Evolutionary conservation across 2,888 invertebrate species (phyloP), one percentile per base, ranked within the genome.

Genomic region (Aleiodes testaceus): DNA sequence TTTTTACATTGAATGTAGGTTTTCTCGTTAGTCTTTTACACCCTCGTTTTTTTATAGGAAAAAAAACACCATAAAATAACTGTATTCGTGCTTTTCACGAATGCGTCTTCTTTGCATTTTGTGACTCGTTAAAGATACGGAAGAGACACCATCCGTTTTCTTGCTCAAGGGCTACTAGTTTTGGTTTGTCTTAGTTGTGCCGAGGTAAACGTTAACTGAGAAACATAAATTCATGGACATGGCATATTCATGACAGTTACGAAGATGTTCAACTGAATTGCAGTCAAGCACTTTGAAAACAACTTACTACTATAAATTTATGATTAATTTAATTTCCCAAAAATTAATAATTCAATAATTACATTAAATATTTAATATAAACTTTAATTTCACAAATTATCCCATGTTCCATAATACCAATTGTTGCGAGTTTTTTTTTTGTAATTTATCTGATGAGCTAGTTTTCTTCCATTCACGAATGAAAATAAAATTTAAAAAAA

Each of bases 261-360:
- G 70, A 65, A 66, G 64, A 67, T 59, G 47, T 18, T 22, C 64
- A 64, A 67, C 67, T 65, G 66, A 66, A 68, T 67, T 67, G 70
- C 55, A 67, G 75, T 72, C 74, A 67, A 78, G 78, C 77, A 66
- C 78, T 78, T 26, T 72, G 77, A 69, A 45, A 69, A 66, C 26
- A 26, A 26, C 4, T 45, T 45, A 50, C 16, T 59, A 16, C 18
- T 14, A 1, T 18, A 4, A 61, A 71, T 71, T 71, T 67, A 71
- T 66, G 71, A 66, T 63, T 66, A 63, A 63, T 26, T 36, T 9
- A 11, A n/a, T n/a, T n/a, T 11, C 9, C 1, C 36, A 36, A 11
- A 22, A 36, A 36, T 36, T 36, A 2, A 36, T 36, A 9, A 36
- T 36, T 36, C 7, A 26, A 26, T 26, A 26, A 26, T 26, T 26